Conservation (phyloP, 2,113 vertebrate genomes). For the Percina caprodes region DNA sequence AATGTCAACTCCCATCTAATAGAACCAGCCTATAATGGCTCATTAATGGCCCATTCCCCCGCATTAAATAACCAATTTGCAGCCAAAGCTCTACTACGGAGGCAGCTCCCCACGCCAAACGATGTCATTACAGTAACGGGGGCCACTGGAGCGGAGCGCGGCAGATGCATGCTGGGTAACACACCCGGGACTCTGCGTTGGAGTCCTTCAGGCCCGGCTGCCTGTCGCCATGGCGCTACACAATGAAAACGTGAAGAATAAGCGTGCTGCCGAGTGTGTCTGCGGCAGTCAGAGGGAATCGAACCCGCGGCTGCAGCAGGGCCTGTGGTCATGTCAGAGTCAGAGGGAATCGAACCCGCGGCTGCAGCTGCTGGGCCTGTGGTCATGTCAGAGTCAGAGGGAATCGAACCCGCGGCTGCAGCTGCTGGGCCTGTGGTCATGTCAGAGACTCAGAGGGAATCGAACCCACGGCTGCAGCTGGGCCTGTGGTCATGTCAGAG, state of each 20-base stretch:
- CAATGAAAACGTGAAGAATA: slow-evolving; percentile 1
- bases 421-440: too few species aligned
- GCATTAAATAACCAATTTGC: slow-evolving; percentile 61
- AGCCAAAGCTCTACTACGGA: slow-evolving; percentile 48
- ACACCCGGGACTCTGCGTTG: slow-evolving; percentile 40
- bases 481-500: too few species aligned
- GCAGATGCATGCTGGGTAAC: slow-evolving; percentile 14
- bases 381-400: too few species aligned
- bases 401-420: too few species aligned
- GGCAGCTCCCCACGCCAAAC: slow-evolving; percentile 37
- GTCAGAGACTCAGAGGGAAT: too few species aligned
- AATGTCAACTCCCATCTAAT: slow-evolving; percentile 36
- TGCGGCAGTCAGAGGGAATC: too few species aligned
- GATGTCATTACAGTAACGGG: slow-evolving; percentile 59
- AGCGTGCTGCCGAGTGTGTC: background rate
- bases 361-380: too few species aligned
- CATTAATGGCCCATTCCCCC: slow-evolving; percentile 37
- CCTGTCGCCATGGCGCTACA: slow-evolving; percentile 26
- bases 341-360: too few species aligned
- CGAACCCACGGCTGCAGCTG: too few species aligned
- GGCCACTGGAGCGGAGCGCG: background rate
- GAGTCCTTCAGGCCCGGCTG: slow-evolving; percentile 52
- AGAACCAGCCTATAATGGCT: slow-evolving; percentile 30
- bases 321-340: too few species aligned
- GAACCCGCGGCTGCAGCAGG: too few species aligned